Conservation (phyloP, 2,888 invertebrate genomes). For the Dryadula phaetusa region DNA sequence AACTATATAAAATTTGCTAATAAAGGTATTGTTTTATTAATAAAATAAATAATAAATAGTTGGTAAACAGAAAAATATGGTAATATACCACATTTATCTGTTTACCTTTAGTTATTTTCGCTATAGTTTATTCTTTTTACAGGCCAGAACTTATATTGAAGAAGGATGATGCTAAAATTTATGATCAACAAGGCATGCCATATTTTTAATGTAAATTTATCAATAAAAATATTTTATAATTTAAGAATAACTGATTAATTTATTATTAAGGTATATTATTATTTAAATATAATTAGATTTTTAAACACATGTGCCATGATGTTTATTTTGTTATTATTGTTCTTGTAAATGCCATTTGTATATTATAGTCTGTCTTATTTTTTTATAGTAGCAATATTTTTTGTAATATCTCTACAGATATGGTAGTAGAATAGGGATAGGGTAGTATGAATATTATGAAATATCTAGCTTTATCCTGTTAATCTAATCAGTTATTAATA, state of each 20-base stretch:
- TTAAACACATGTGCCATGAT: not conserved
- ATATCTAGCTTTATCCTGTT: not conserved
- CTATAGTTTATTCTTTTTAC: constrained; percentile 46
- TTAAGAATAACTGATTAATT: not conserved
- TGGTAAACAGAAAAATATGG: too few relatives aligned
- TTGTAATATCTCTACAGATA: not conserved
- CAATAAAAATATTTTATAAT: not conserved
- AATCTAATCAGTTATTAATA: not conserved
- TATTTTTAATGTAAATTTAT: constrained; percentile 55
- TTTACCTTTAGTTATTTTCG: not conserved
- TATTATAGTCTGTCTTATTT: not conserved
- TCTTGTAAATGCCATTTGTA: constrained; percentile 5
- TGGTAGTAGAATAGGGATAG: not conserved
- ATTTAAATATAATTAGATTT: not conserved
- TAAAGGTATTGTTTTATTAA: too few relatives aligned
- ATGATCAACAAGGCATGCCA: constrained; percentile 68
- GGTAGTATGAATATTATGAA: not conserved
- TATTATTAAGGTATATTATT: not conserved
- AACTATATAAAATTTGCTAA: too few relatives aligned
- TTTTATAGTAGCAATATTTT: not conserved
- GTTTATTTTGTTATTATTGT: not conserved
- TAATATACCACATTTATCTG: too few relatives aligned
- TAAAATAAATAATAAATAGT: too few relatives aligned
- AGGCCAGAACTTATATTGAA: constrained; percentile 73
- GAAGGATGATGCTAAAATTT: constrained; percentile 75